phyloP scores from a whole-genome alignment of 2,113 vertebrate genomes.

The Centropus unirufus region DNA sequence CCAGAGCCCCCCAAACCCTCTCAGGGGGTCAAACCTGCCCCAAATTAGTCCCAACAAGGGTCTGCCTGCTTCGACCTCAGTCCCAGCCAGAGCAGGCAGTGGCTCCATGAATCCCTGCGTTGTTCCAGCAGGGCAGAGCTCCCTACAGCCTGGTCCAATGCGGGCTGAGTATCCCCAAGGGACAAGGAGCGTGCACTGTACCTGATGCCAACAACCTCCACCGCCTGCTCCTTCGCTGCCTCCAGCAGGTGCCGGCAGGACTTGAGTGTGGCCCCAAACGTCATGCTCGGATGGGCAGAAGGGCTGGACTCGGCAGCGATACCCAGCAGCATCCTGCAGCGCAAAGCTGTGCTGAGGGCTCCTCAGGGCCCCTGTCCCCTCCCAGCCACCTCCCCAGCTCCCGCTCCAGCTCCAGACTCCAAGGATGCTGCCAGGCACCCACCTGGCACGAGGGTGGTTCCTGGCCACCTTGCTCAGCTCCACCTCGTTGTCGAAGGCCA shows the following conservation, averaged over 20 bases:
- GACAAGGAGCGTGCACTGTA: not conserved
- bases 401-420: not conserved
- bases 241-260: conserved; percentile 77
- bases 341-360: not conserved
- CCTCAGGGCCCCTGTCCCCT: not conserved
- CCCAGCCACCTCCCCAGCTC: not conserved
- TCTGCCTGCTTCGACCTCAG: not conserved
- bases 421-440: not conserved
- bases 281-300: conserved; percentile 40
- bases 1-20: fast-evolving
- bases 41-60: not conserved
- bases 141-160: fast-evolving
- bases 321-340: conserved; percentile 76
- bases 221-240: conserved; percentile 71
- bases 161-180: not conserved
- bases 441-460: conserved; percentile 79
- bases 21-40: not conserved
- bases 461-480: conserved; percentile 80
- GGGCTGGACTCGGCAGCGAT: conserved; percentile 69
- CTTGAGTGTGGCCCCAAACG: conserved; percentile 69
- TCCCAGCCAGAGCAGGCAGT: not conserved
- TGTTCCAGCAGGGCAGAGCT: not conserved
- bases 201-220: conserved; percentile 82
- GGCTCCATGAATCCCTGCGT: fast-evolving
- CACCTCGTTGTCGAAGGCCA: conserved; percentile 82